Percentiles rank a stretch among this genome's conserved stretches.
Conservation (phyloP, 2,113 vertebrate genomes). For the Cheirogaleus medius region DNA sequence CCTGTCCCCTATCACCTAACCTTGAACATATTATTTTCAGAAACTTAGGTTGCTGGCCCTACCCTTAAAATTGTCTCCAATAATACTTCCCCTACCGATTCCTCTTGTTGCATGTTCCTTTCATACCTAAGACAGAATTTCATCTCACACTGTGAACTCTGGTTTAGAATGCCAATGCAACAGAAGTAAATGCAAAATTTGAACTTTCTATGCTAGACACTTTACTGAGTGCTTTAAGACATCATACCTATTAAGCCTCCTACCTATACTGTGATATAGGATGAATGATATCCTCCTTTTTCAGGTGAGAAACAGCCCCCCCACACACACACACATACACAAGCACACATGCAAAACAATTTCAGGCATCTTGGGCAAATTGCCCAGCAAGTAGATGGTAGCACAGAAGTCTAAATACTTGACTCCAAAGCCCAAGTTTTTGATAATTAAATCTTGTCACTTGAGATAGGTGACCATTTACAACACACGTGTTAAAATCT, state of each 20-base stretch:
- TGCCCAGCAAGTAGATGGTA: background rate
- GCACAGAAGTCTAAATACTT: background rate
- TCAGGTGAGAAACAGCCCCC: background rate
- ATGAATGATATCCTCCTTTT: background rate
- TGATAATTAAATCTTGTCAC: background rate
- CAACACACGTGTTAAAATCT: background rate
- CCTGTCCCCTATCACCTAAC: background rate
- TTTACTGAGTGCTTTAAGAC: background rate
- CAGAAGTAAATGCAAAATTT: background rate
- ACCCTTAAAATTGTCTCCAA: background rate
- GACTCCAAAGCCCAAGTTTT: background rate
- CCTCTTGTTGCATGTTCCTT: background rate
- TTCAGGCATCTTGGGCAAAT: background rate
- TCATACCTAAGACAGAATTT: conserved; percentile 7
- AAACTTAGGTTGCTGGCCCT: background rate
- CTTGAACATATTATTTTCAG: background rate
- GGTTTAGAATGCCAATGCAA: background rate
- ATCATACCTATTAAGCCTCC: background rate
- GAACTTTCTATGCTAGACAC: background rate
- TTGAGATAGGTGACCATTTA: background rate
- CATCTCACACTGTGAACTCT: background rate
- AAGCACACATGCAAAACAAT: background rate
- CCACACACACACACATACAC: background rate
- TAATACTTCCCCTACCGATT: background rate
- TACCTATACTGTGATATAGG: background rate